Percentiles rank a stretch among this genome's conserved stretches.
Evolutionary conservation across 2,113 vertebrate species (phyloP).

Genomic region (Siphamia tubifer): DNA sequence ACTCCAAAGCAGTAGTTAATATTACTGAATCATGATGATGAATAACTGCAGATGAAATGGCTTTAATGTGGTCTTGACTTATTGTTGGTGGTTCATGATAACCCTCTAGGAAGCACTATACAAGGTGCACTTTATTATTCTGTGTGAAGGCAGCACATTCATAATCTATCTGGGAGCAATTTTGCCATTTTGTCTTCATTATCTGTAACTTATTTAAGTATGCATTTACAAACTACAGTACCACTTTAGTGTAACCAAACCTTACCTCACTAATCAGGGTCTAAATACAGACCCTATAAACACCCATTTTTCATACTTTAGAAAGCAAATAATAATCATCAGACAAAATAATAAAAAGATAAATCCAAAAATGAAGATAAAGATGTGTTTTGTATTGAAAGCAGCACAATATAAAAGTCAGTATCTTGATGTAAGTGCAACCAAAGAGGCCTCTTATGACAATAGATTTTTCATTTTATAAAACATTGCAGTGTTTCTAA

Average conservation of each 20-base stretch:
- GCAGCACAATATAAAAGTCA: neutral
- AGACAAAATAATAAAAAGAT: neutral
- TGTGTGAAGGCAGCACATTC: constrained; percentile 35
- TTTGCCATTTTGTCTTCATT: constrained; percentile 60
- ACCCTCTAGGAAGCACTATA: constrained; percentile 37
- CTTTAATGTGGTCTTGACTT: constrained; percentile 64
- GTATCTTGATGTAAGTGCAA: neutral
- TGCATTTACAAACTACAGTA: constrained; percentile 12
- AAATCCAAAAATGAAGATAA: too few species aligned
- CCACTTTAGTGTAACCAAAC: constrained; percentile 6
- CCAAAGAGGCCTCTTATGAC: constrained; percentile 4
- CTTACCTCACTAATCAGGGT: neutral
- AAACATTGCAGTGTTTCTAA: constrained; percentile 28
- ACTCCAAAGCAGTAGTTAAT: constrained; percentile 49
- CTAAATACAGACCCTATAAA: too few species aligned
- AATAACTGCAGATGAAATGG: constrained; percentile 67
- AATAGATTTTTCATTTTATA: constrained; percentile 48
- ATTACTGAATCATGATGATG: constrained; percentile 69
- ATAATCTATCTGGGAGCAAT: constrained; percentile 46
- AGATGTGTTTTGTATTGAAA: too few species aligned
- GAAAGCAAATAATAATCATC: neutral
- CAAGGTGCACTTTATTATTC: constrained; percentile 31
- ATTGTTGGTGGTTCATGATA: constrained; percentile 51
- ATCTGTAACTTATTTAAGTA: constrained; percentile 29
- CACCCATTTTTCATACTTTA: neutral